Conservation (phyloP, 2,113 vertebrate genomes). For the Hoplias malabaricus region DNA sequence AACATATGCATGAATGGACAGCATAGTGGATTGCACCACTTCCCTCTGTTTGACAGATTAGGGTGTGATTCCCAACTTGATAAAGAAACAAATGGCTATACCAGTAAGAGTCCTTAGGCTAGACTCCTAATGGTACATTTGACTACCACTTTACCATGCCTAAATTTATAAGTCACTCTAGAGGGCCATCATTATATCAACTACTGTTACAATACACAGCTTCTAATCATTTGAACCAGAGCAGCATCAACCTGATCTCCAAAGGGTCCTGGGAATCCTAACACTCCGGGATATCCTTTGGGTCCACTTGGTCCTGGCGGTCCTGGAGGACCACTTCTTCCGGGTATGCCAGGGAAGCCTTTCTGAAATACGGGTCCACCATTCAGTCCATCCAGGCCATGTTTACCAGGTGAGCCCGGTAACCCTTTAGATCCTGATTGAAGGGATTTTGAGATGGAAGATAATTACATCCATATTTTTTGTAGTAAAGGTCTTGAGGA, state of each 20-base stretch:
- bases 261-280: slow-evolving; percentile 63
- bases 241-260: slow-evolving; percentile 60
- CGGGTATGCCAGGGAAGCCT: slow-evolving; percentile 58
- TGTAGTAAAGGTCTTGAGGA: too few relatives aligned
- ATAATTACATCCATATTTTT: too few relatives aligned
- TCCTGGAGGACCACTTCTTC: slow-evolving; percentile 60
- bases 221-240: neutral
- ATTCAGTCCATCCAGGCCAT: slow-evolving; percentile 22
- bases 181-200: too few relatives aligned
- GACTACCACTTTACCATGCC: too few relatives aligned
- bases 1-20: neutral
- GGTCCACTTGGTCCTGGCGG: slow-evolving; percentile 56
- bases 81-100: too few relatives aligned
- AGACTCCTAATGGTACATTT: too few relatives aligned
- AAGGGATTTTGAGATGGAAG: neutral
- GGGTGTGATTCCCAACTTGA: too few relatives aligned
- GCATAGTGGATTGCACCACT: too few relatives aligned
- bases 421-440: slow-evolving; percentile 29
- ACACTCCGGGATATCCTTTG: slow-evolving; percentile 55
- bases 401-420: neutral
- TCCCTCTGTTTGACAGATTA: too few relatives aligned
- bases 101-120: too few relatives aligned
- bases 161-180: too few relatives aligned
- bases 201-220: neutral
- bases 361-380: slow-evolving; percentile 63